These are phyloP conservation scores for Chloroceryle aenea DNA, from an alignment of 2,113 vertebrate species.

Conservation along the genomic window DNA sequence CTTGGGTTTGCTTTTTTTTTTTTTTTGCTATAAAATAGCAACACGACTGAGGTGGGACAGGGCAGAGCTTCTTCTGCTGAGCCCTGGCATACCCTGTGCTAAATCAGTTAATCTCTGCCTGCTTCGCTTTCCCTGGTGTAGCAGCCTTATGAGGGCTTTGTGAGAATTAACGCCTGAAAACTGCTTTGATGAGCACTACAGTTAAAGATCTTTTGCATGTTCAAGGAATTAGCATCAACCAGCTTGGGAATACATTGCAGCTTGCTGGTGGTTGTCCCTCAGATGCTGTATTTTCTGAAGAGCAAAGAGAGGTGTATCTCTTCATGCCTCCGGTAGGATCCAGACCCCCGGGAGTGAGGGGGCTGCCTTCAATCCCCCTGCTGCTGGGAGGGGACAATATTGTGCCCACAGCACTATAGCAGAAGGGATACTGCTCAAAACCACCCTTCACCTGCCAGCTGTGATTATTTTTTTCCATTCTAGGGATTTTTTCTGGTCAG, in stretches of 20 bases:
- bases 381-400: not conserved
- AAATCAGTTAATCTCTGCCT: not conserved
- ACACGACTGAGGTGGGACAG: not conserved
- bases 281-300: not conserved
- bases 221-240: not conserved
- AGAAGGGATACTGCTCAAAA: not conserved
- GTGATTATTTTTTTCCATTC: not conserved
- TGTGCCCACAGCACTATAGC: fast-evolving
- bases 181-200: not conserved
- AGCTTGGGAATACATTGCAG: not conserved
- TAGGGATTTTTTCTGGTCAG: not conserved
- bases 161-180: not conserved
- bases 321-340: not conserved
- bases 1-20: not conserved
- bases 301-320: not conserved
- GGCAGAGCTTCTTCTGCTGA: not conserved
- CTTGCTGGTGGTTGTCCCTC: not conserved
- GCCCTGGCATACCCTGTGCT: not conserved
- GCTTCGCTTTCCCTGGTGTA: not conserved
- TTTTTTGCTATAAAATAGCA: not conserved
- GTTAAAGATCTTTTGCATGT: not conserved
- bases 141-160: not conserved
- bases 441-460: not conserved
- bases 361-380: not conserved
- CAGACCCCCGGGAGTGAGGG: not conserved